These are phyloP conservation scores for Folsomia candida DNA, from an alignment of 2,888 invertebrate genomes.

Conservation along the genomic window DNA sequence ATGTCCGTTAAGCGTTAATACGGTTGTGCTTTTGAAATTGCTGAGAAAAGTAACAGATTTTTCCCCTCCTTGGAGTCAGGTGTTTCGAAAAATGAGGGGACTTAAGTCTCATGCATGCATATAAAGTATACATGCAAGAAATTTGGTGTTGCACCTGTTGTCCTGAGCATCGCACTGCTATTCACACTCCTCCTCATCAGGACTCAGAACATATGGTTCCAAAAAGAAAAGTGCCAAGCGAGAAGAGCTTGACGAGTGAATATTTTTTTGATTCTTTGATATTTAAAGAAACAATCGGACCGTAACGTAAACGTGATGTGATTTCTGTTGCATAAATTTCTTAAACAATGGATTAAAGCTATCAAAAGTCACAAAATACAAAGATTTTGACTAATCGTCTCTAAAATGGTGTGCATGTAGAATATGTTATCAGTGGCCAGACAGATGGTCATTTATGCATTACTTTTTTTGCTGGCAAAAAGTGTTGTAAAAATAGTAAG, in stretches of 20 bases:
- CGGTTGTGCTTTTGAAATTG: background rate
- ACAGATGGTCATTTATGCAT: background rate
- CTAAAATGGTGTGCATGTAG: background rate
- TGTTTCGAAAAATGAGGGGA: background rate
- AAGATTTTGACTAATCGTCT: background rate
- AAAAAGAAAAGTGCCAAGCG: too few species aligned
- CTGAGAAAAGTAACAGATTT: background rate
- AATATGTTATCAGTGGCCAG: background rate
- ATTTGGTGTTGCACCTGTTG: conserved; percentile 5
- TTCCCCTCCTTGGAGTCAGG: background rate
- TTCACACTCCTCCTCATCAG: background rate
- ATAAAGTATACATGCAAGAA: background rate
- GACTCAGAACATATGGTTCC: background rate
- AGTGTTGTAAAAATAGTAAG: background rate
- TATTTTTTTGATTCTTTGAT: conserved; percentile 3
- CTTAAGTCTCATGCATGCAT: background rate
- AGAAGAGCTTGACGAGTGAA: background rate
- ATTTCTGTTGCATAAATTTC: background rate
- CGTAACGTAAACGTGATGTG: conserved; percentile 15
- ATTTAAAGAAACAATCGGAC: conserved; percentile 9
- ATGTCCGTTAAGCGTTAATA: background rate
- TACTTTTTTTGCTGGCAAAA: background rate
- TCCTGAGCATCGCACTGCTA: background rate
- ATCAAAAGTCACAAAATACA: background rate
- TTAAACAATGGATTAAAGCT: background rate